Percentiles rank a stretch among this genome's conserved stretches.
Conservation (phyloP, 2,888 invertebrate genomes). For the Falcaria lacertinaria region DNA sequence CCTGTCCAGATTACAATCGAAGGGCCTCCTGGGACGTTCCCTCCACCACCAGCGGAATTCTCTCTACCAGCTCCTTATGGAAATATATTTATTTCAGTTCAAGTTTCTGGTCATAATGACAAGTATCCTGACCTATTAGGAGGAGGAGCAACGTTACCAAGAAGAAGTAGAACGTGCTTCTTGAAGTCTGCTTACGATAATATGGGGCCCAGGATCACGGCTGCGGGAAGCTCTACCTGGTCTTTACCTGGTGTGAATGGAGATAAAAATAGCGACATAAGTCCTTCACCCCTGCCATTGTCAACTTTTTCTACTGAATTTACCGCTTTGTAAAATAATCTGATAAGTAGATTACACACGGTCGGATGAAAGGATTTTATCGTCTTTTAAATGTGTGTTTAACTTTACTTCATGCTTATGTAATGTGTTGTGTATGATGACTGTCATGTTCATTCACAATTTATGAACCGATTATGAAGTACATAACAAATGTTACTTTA, state of each 20-base stretch:
- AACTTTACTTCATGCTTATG: conserved; percentile 1
- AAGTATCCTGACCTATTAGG: conserved; percentile 90
- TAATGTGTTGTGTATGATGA: no score
- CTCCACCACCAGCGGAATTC: conserved; percentile 71
- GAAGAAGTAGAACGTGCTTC: conserved; percentile 72
- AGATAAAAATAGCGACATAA: conserved; percentile 42
- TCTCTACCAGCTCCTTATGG: conserved; percentile 77
- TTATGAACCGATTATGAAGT: no score
- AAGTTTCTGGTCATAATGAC: conserved; percentile 84
- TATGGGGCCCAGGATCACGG: conserved; percentile 93
- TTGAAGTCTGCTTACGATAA: conserved; percentile 90
- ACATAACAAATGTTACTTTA: no score
- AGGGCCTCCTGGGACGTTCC: conserved; percentile 63
- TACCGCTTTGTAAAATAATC: conserved; percentile 56
- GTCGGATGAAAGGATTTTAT: neutral
- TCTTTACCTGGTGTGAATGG: conserved; percentile 83
- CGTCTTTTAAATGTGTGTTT: neutral
- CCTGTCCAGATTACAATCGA: conserved; percentile 82
- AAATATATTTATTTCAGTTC: conserved; percentile 92
- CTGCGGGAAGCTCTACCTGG: conserved; percentile 92
- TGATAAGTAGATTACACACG: neutral
- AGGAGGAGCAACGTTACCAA: conserved; percentile 66
- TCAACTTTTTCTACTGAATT: conserved; percentile 74
- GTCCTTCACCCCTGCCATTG: conserved; percentile 42
- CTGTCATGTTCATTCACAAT: no score